Percentiles rank a stretch among this genome's conserved stretches.
These are phyloP conservation scores for Macrophya annulata DNA, from an alignment of 2,888 invertebrate genomes.

Conservation along the genomic window DNA sequence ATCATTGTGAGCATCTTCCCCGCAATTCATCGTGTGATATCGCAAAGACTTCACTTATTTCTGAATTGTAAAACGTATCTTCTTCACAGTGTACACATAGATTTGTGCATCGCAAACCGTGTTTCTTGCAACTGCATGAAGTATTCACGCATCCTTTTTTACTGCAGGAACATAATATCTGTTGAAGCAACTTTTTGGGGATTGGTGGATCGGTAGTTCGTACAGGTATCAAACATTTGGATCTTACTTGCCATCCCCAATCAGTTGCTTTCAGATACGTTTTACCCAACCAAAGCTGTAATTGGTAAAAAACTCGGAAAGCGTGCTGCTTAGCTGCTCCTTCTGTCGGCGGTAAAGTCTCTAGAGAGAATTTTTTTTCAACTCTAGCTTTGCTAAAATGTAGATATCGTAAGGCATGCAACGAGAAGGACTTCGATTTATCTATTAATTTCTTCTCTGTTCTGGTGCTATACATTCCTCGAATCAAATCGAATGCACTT, in stretches of 20 bases:
- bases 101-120: conserved; percentile 61
- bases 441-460: conserved; percentile 59
- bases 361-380: conserved; percentile 61
- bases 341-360: conserved; percentile 62
- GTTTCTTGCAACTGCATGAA: conserved; percentile 61
- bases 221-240: conserved; percentile 61
- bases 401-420: conserved; percentile 62
- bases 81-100: conserved; percentile 63
- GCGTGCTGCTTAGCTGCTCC: conserved; percentile 63
- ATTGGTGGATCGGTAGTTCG: conserved; percentile 62
- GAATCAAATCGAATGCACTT: conserved; percentile 60
- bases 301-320: conserved; percentile 63
- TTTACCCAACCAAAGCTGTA: conserved; percentile 64
- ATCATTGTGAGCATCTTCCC: neutral
- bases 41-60: conserved; percentile 55
- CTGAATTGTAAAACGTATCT: conserved; percentile 60
- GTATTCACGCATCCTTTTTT: conserved; percentile 61
- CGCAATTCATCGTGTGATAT: conserved; percentile 50
- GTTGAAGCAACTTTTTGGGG: conserved; percentile 62
- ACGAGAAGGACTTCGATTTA: conserved; percentile 56
- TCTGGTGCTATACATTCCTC: conserved; percentile 62
- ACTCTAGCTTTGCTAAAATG: conserved; percentile 62
- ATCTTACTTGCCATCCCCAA: conserved; percentile 63
- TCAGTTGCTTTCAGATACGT: conserved; percentile 59
- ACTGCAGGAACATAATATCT: conserved; percentile 57